Percentiles rank a stretch among this genome's conserved stretches.
phyloP scores from a whole-genome alignment of 2,888 invertebrate genomes.

The Subacronicta megacephala region DNA sequence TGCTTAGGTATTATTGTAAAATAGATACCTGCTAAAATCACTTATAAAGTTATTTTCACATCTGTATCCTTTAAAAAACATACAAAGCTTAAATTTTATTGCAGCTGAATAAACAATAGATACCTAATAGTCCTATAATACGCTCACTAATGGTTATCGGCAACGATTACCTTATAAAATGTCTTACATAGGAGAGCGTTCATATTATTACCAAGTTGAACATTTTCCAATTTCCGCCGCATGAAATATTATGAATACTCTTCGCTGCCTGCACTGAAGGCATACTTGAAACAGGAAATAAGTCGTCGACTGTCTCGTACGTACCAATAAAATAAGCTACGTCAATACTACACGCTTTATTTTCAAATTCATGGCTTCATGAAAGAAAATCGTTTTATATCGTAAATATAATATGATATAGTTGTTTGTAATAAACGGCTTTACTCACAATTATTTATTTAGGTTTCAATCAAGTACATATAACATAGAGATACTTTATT shows the following conservation, averaged over 20 bases:
- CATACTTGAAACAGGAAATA: slow-evolving; percentile 50
- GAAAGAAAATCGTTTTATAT: not conserved
- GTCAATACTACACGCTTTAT: slow-evolving; percentile 11
- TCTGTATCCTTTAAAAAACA: too few relatives aligned
- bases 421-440: too few relatives aligned
- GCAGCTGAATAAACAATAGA: too few relatives aligned
- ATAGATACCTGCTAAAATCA: too few relatives aligned
- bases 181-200: slow-evolving; percentile 31
- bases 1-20: too few relatives aligned
- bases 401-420: too few relatives aligned
- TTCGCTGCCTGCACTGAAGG: slow-evolving; percentile 37
- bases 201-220: slow-evolving; percentile 41
- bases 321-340: slow-evolving; percentile 33
- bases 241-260: slow-evolving; percentile 54
- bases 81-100: too few relatives aligned
- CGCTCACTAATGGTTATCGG: slow-evolving; percentile 14
- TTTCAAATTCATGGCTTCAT: not conserved
- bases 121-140: too few relatives aligned
- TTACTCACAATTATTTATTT: not conserved
- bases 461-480: too few relatives aligned
- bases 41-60: too few relatives aligned
- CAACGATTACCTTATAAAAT: slow-evolving; percentile 11
- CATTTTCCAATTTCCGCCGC: slow-evolving; percentile 56
- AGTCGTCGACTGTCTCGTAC: slow-evolving; percentile 39
- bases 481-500: too few relatives aligned